Evolutionary conservation across 2,888 invertebrate species (phyloP), one percentile per base, ranked within the genome.

Genomic region (Spilarctia lutea): DNA sequence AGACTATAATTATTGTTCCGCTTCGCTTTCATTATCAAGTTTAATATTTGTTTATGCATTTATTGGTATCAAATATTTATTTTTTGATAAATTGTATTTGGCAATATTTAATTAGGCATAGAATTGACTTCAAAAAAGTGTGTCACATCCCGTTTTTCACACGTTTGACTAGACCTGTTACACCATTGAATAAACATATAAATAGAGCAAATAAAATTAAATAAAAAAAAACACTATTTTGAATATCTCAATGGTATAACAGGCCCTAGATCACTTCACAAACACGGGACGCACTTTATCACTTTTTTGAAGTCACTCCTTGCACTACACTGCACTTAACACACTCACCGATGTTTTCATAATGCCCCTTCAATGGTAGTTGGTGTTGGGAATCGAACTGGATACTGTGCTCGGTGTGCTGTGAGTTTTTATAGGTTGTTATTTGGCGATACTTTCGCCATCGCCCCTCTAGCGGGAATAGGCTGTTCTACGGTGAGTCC

Each of bases 351-450:
- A 88, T 90, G 83, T 94, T 92, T 91, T 95, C 95, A 95, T 95
- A 84, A 88, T 94, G 94, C 93, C 94, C 95, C 95, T 94, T 91
- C 92, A 89, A 91, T 90, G 92, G 91, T 94, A 93, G 91, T 92
- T 91, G 92, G 90, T 89, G 94, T 91, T 93, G 92, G 96, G 95
- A 95, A 89, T 92, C 90, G 94, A 90, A 96, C 96, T 96, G 95
- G 96, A 95, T 96, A 91, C 91, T 84, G 85, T 88, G 83, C 83
- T 86, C 84, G 84, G 87, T 82, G 92, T 89, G 94, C 89, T 90
- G 91, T 91, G 93, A 90, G 94, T 94, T 93, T 96, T 94, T 96
- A 96, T 96, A 96, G 94, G 93, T 94, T 93, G 93, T 92, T 95
- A 93, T 95, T 94, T 93, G 93, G 94, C 89, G 88, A 91, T 90